Evolutionary conservation across 2,797 vertebrate species (phyloP), one percentile per base, ranked within the genome.

Genomic region (Onychomys torridus): DNA sequence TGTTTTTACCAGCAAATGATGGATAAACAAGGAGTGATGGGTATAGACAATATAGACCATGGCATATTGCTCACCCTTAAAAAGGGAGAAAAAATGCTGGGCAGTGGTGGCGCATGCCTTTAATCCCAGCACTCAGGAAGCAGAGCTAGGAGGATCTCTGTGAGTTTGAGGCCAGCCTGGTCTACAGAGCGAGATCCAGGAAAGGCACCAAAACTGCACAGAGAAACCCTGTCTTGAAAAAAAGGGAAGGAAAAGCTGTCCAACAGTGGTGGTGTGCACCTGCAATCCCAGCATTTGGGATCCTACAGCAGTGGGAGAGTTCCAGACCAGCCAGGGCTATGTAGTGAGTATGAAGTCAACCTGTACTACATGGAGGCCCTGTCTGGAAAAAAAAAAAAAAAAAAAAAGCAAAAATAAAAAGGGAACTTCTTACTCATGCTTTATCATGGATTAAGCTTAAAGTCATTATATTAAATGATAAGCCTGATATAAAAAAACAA

Each of bases 21-120:
- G 40, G 16, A 71, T 63, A 49, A 63, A 86, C n/a, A 55, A 59
- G 4, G 57, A 25, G 32, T 17, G 21, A 9, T 5, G 17, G 63
- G 11, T 21, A 40, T 27, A 37, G 52, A 25, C 46, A 49, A 57
- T 65, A 40, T 32, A 37, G 52, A 25, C 67, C 34, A 23, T 67
- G 59, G 43, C 65, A 55, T 40, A 59, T 23, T 34, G 13, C 13
- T 43, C 29, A 57, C 65, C 23, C 49, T 75, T 76, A 17, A 90
- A 96, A 94, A 88, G 27, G 59, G 78, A 96, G 87, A 67, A 75
- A 75, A 23, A 86, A 29, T 90, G 86, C 34, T 32, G n/a, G 46
- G 16, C n/a, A 59, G 16, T 21, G n/a, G 52, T 12, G 9, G 49
- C 16, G 5, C 13, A 25, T 10, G n/a, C 19, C 73, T 59, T 17